Percentiles rank a stretch among this genome's conserved stretches.
Conservation (phyloP, 2,888 invertebrate genomes). For the Drosophila seclusa region DNA sequence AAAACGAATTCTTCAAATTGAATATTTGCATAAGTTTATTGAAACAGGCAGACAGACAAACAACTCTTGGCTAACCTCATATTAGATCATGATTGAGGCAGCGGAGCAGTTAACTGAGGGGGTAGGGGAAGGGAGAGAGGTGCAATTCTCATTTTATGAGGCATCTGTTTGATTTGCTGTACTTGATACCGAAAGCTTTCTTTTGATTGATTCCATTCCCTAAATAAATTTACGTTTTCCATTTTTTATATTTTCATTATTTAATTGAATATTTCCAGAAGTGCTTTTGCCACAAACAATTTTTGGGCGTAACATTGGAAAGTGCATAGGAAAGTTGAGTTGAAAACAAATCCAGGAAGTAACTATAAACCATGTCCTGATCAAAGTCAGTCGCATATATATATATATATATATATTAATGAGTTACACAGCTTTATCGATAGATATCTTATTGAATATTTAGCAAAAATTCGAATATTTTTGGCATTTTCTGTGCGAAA, state of each 20-base stretch:
- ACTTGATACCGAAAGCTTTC: slow-evolving; percentile 29
- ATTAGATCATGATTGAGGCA: slow-evolving; percentile 17
- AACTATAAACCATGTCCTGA: not conserved
- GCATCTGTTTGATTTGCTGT: slow-evolving; percentile 58
- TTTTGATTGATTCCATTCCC: slow-evolving; percentile 26
- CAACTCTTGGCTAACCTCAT: slow-evolving; percentile 26
- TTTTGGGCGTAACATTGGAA: not conserved
- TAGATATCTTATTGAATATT: not conserved
- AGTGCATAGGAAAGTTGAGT: not conserved
- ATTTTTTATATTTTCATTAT: not conserved
- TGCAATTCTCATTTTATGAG: slow-evolving; percentile 8
- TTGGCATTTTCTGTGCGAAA: not conserved
- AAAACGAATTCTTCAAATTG: slow-evolving; percentile 67
- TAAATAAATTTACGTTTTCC: slow-evolving; percentile 6
- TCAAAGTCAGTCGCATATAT: not conserved
- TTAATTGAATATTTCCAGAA: not conserved
- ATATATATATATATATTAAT: not conserved
- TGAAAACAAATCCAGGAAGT: not conserved
- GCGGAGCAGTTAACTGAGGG: not conserved
- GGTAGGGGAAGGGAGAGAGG: not conserved
- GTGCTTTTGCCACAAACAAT: not conserved
- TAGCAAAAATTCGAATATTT: not conserved
- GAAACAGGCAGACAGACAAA: slow-evolving; percentile 50
- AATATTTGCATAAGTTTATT: slow-evolving; percentile 80
- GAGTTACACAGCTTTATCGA: not conserved